Evolutionary conservation across 2,113 vertebrate genomes (phyloP).

Genomic region (Pagrus major): DNA sequence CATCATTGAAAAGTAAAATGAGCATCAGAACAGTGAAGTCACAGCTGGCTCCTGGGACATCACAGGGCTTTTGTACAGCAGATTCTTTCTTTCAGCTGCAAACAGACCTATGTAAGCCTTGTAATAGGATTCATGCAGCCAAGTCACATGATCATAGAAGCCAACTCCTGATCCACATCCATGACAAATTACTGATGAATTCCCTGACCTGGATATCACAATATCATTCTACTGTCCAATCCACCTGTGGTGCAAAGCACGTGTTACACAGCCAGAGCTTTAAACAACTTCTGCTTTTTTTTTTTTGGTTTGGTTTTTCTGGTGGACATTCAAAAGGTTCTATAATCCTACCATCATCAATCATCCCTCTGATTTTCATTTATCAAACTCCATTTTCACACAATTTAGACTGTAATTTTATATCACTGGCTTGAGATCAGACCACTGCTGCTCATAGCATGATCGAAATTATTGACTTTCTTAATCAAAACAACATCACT

Average conservation of each 20-base stretch:
- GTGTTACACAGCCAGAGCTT: neutral
- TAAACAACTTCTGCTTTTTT: neutral
- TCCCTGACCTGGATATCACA: constrained; percentile 33
- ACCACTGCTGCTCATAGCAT: no score
- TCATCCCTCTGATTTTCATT: neutral
- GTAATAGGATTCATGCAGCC: constrained; percentile 53
- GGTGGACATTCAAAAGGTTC: neutral
- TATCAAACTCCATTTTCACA: neutral
- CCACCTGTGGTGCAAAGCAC: constrained; percentile 6
- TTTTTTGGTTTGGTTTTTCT: no score
- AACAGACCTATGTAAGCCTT: constrained; percentile 30
- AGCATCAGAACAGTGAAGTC: neutral
- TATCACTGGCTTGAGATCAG: no score
- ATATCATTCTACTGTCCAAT: neutral
- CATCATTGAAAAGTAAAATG: neutral
- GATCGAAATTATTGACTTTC: no score
- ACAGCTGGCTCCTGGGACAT: neutral
- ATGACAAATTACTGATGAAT: constrained; percentile 23
- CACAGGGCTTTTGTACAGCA: neutral
- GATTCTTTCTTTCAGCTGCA: constrained; percentile 28
- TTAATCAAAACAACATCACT: no score
- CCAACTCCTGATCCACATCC: constrained; percentile 27
- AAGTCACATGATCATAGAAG: constrained; percentile 38
- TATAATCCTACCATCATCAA: no score
- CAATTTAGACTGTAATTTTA: no score